Conservation (phyloP, 2,888 invertebrate species). For the Scelioninae gen. 2 region DNA sequence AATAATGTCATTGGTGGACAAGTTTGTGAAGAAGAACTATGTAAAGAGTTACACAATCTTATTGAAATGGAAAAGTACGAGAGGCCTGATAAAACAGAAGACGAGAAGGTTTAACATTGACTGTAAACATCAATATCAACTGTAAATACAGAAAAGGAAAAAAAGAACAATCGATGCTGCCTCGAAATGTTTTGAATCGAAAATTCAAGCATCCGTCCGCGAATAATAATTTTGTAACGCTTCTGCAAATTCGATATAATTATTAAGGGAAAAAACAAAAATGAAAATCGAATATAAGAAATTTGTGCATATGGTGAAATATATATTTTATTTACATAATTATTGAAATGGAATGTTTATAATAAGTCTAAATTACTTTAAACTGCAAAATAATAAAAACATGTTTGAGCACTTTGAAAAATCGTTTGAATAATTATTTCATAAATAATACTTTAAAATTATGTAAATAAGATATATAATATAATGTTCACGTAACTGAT, state of each 20-base stretch:
- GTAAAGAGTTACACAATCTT: constrained; percentile 70
- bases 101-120: constrained; percentile 20
- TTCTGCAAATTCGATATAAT: constrained; percentile 1
- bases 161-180: constrained; percentile 31
- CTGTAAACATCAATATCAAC: constrained; percentile 22
- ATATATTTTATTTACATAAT: background rate
- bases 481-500: background rate
- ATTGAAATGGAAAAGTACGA: constrained; percentile 69
- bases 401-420: too few relatives aligned
- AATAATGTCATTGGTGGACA: constrained; percentile 63
- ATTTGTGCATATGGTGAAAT: background rate
- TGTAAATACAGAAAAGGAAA: background rate
- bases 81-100: constrained; percentile 52
- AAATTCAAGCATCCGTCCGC: constrained; percentile 38
- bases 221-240: constrained; percentile 6
- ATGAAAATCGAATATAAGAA: constrained; percentile 9
- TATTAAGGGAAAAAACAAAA: background rate
- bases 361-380: too few relatives aligned
- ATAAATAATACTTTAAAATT: too few relatives aligned
- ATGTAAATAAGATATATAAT: background rate
- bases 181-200: constrained; percentile 14
- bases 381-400: too few relatives aligned
- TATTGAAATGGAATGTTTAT: background rate
- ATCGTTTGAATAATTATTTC: too few relatives aligned
- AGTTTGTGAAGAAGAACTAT: constrained; percentile 71